phyloP scores from a whole-genome alignment of 2,888 invertebrate genomes.

The Callinectes sapidus region DNA sequence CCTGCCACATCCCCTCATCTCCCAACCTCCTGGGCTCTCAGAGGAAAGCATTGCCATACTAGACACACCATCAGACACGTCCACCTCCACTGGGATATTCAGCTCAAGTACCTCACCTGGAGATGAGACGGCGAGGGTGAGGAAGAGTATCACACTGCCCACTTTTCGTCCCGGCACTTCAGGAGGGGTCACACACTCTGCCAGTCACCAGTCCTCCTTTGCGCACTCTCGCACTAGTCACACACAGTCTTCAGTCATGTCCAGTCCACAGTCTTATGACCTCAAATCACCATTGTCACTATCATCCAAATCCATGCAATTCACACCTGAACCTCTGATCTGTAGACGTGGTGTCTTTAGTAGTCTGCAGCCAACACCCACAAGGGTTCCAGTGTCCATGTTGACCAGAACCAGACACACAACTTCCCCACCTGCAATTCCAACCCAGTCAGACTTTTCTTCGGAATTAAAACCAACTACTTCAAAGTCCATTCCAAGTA shows the following conservation, averaged over 20 bases:
- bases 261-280: constrained; percentile 45
- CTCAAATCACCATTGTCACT: constrained; percentile 44
- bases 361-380: constrained; percentile 45
- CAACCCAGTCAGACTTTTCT: constrained; percentile 6
- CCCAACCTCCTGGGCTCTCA: constrained; percentile 26
- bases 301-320: constrained; percentile 36
- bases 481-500: not conserved
- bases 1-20: not conserved
- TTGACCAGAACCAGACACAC: constrained; percentile 45
- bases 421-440: constrained; percentile 38
- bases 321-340: not conserved
- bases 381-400: not conserved
- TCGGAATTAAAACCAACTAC: not conserved
- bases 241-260: constrained; percentile 29
- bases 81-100: constrained; percentile 49
- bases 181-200: constrained; percentile 21
- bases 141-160: constrained; percentile 56
- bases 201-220: constrained; percentile 48
- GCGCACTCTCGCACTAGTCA: constrained; percentile 23
- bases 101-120: constrained; percentile 36
- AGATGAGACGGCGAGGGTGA: constrained; percentile 18
- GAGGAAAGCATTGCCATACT: constrained; percentile 34
- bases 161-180: constrained; percentile 6
- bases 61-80: constrained; percentile 20
- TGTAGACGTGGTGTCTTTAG: not conserved